Conservation (phyloP, 2,797 vertebrate species). For the Atherinosoma microstoma region DNA sequence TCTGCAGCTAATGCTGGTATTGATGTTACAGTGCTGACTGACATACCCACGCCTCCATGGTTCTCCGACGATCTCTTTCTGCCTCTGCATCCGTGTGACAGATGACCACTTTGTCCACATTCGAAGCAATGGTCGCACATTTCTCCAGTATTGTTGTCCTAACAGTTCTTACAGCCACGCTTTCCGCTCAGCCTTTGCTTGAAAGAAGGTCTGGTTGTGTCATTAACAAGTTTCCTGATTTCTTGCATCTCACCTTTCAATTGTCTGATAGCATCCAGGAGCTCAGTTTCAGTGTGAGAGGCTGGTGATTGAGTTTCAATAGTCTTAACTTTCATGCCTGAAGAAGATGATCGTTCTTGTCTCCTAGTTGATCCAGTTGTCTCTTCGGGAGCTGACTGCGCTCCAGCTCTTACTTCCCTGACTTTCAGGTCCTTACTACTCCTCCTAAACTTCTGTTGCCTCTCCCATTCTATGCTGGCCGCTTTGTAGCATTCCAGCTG, state of each 20-base stretch:
- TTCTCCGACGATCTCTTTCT: too few species aligned
- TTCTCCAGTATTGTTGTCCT: constrained; percentile 7
- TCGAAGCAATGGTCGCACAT: constrained; percentile 40
- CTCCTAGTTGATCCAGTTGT: not conserved
- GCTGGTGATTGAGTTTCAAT: not conserved
- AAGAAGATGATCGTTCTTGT: not conserved
- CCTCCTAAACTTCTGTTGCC: constrained; percentile 36
- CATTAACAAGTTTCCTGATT: constrained; percentile 1
- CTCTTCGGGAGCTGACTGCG: not conserved
- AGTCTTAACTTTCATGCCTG: not conserved
- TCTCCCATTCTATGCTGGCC: constrained; percentile 26
- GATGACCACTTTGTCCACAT: constrained; percentile 32
- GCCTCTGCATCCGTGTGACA: constrained; percentile 26
- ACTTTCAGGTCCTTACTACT: constrained; percentile 5
- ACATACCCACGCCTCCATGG: not conserved
- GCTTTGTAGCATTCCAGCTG: too few species aligned
- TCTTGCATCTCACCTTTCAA: constrained; percentile 12
- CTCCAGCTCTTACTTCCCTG: constrained; percentile 10
- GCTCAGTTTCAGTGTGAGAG: constrained; percentile 2
- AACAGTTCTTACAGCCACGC: not conserved
- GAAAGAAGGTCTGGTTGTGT: not conserved
- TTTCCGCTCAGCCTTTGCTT: not conserved
- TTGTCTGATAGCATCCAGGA: constrained; percentile 14
- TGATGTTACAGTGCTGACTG: not conserved
- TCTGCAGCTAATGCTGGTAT: not conserved